phyloP scores from a whole-genome alignment of 2,888 invertebrate species.

The Panzeria rudis region DNA sequence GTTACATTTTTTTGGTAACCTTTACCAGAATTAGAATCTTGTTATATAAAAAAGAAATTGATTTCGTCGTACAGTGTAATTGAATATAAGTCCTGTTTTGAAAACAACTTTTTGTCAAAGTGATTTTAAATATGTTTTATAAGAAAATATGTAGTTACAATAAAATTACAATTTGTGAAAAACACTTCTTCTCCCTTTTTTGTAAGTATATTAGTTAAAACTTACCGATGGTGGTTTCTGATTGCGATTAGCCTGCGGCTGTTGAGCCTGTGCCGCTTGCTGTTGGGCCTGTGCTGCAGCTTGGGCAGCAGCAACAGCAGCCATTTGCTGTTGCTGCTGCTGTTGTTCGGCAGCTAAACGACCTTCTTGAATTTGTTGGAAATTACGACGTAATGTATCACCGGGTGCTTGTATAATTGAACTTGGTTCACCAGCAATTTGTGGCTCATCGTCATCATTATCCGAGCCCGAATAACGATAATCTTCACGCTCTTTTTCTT shows the following conservation, averaged over 20 bases:
- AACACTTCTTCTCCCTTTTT: too few relatives aligned
- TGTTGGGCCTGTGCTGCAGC: constrained; percentile 78
- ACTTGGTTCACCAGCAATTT: constrained; percentile 96
- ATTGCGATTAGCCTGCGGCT: constrained; percentile 86
- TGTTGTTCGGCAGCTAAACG: constrained; percentile 87
- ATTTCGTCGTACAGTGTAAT: too few relatives aligned
- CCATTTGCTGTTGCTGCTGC: constrained; percentile 85
- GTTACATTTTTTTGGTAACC: too few relatives aligned
- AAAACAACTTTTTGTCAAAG: too few relatives aligned
- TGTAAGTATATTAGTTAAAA: neutral
- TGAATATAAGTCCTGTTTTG: too few relatives aligned
- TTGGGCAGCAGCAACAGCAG: constrained; percentile 77
- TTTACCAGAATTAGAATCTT: too few relatives aligned
- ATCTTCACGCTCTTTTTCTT: constrained; percentile 92
- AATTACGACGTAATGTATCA: constrained; percentile 97
- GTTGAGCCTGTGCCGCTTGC: constrained; percentile 83
- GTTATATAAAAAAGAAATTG: too few relatives aligned
- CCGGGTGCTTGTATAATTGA: constrained; percentile 94
- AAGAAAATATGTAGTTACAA: too few relatives aligned
- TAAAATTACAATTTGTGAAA: too few relatives aligned
- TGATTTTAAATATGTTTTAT: too few relatives aligned
- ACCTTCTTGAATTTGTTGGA: constrained; percentile 97
- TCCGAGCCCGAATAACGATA: constrained; percentile 97
- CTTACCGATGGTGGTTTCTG: constrained; percentile 83
- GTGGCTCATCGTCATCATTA: constrained; percentile 97